Evolutionary conservation across 2,888 invertebrate species (phyloP), one percentile per base, ranked within the genome.

Genomic region (Aspidiotus destructor): DNA sequence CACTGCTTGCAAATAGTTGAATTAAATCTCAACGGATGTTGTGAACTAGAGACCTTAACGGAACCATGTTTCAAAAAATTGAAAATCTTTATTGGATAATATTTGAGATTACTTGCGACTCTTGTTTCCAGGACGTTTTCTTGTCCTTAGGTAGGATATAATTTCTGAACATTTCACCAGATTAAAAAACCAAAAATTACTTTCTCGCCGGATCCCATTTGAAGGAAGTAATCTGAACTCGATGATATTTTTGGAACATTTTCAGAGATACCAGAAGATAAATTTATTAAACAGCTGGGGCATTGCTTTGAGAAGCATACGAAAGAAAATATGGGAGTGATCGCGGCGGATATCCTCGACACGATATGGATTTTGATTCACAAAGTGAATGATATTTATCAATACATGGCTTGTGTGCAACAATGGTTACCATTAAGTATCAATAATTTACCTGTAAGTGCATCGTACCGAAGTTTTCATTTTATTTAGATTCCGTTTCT

Each of bases 351-450:
- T 15, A n/a, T 65, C 7, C 17, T 57, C 2, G 57, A 65, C 13
- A 28, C 58, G 10, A 28, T 65, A 40, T 65, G 65, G 65, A 40
- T 42, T 28, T 11, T 57, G 58, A 58, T 57, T 11, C n/a, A n/a
- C 13, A 42, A 13, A 1, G 9, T 65, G 8, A 48, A 44, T 2
- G n/a, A n/a, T 13, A 41, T 28, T 7, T 17, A 28, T 44, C 41
- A 65, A 40, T 65, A 65, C 42, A 28, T 65, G 48, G 9, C 11
- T n/a, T 15, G 54, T 44, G 48, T 65, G 8, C 58, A 65, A n/a
- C 65, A 57, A 44, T 65, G 65, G 65, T 28, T 65, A 9, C 65
- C 65, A 13, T 65, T 65, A 44, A 65, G 65, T 48, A n/a, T 58
- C 11, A 10, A 42, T 44, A 7, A 58, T 48, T 44, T 65, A 42